These are phyloP conservation scores for Macaria liturata DNA, from an alignment of 2,888 invertebrate genomes.

Conservation along the genomic window DNA sequence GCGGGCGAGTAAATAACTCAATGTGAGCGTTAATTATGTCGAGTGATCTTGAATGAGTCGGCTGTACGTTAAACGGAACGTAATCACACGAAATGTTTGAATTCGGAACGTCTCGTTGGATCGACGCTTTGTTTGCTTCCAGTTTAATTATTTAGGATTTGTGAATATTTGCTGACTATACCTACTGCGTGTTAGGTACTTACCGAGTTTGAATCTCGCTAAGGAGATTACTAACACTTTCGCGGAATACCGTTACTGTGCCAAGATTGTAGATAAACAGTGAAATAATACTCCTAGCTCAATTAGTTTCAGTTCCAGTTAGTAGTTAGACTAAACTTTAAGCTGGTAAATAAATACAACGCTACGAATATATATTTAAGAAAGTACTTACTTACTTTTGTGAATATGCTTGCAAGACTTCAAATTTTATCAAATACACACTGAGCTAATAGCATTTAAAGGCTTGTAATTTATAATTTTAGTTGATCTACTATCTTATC, in stretches of 20 bases:
- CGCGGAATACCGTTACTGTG: background rate
- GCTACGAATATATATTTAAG: too few species aligned
- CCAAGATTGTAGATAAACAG: background rate
- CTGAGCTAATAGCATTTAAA: too few species aligned
- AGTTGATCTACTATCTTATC: too few species aligned
- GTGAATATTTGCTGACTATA: conserved; percentile 18
- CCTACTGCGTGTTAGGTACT: background rate
- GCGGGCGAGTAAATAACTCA: conserved; percentile 79
- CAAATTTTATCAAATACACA: too few species aligned
- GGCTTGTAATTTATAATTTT: too few species aligned
- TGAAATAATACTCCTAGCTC: background rate
- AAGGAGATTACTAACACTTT: conserved; percentile 12
- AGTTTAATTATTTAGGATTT: conserved; percentile 29
- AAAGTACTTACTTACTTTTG: too few species aligned
- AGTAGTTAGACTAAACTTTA: too few species aligned
- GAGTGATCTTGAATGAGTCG: conserved; percentile 71
- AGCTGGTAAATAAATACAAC: too few species aligned
- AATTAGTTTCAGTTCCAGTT: background rate
- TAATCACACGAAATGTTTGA: conserved; percentile 58
- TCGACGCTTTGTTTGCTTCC: conserved; percentile 24
- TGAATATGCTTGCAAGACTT: too few species aligned
- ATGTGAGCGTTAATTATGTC: conserved; percentile 73
- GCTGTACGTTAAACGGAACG: conserved; percentile 55
- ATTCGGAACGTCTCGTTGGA: conserved; percentile 48
- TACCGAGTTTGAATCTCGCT: conserved; percentile 7